These are phyloP conservation scores for Caenorhabditis sp. DNA, from an alignment of 2,888 invertebrate genomes.

Conservation along the genomic window DNA sequence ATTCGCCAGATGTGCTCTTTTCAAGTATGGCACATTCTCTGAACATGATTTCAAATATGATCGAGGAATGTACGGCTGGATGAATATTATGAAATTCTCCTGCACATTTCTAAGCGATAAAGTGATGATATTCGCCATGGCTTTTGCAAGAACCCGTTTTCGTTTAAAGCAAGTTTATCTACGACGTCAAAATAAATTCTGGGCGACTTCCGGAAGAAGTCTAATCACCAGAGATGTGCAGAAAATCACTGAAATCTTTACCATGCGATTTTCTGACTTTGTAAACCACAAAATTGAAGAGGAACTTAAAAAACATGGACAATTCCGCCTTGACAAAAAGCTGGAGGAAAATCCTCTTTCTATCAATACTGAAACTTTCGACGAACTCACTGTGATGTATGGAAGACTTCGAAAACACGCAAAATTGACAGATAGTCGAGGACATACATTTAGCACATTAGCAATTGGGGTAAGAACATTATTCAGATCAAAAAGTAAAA, in stretches of 20 bases:
- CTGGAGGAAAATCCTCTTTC: slow-evolving; percentile 1
- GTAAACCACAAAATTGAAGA: slow-evolving; percentile 40
- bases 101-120: slow-evolving; percentile 45
- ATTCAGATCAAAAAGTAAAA: no score
- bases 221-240: slow-evolving; percentile 53
- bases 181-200: slow-evolving; percentile 46
- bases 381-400: slow-evolving; percentile 30
- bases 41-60: slow-evolving; percentile 61
- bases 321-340: background rate
- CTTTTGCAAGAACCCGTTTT: slow-evolving; percentile 54
- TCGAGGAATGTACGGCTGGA: slow-evolving; percentile 59
- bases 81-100: slow-evolving; percentile 59
- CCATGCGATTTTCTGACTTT: slow-evolving; percentile 34
- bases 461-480: slow-evolving; percentile 22
- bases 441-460: slow-evolving; percentile 36
- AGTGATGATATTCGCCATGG: slow-evolving; percentile 52
- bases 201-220: slow-evolving; percentile 52
- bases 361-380: slow-evolving; percentile 34
- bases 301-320: slow-evolving; percentile 32
- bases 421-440: slow-evolving; percentile 28
- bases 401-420: slow-evolving; percentile 32
- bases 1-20: slow-evolving; percentile 50
- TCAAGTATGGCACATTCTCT: slow-evolving; percentile 47
- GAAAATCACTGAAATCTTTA: slow-evolving; percentile 48
- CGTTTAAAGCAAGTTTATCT: slow-evolving; percentile 59